phyloP scores from a whole-genome alignment of 2,888 invertebrate genomes.

The Lepidochrysops patricia region DNA sequence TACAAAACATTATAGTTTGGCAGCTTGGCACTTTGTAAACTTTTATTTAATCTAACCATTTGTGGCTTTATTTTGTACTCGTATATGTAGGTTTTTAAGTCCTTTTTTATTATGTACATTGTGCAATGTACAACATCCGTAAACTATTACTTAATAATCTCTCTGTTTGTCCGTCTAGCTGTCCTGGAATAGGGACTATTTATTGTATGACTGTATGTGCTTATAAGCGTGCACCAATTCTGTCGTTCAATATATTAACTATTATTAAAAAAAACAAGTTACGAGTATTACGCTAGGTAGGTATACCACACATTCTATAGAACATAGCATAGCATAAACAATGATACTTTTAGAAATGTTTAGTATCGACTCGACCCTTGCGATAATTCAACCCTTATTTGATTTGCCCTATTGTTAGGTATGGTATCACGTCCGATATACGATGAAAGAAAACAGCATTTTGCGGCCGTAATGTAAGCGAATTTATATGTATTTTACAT shows the following conservation, averaged over 20 bases:
- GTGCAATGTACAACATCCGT: too few species aligned
- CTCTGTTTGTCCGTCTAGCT: too few species aligned
- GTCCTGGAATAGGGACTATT: too few species aligned
- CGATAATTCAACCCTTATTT: slow-evolving; percentile 11
- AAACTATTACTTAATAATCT: too few species aligned
- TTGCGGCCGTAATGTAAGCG: background rate
- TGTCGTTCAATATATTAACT: too few species aligned
- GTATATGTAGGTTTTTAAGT: too few species aligned
- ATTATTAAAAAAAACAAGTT: background rate
- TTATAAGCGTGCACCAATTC: too few species aligned
- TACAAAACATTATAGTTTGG: slow-evolving; percentile 6
- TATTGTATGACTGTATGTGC: too few species aligned
- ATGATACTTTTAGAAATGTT: slow-evolving; percentile 4
- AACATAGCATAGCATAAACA: slow-evolving; percentile 5
- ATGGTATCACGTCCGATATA: slow-evolving; percentile 1
- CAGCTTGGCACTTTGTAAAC: background rate
- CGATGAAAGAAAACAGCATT: background rate
- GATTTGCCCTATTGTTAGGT: background rate
- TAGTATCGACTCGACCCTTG: slow-evolving; percentile 5
- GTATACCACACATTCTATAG: background rate
- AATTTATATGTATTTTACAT: background rate
- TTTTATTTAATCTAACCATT: background rate
- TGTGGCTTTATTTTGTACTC: too few species aligned
- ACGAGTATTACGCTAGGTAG: background rate
- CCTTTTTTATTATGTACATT: too few species aligned